phyloP scores from a whole-genome alignment of 2,113 vertebrate species.

The Eulemur macaco region DNA sequence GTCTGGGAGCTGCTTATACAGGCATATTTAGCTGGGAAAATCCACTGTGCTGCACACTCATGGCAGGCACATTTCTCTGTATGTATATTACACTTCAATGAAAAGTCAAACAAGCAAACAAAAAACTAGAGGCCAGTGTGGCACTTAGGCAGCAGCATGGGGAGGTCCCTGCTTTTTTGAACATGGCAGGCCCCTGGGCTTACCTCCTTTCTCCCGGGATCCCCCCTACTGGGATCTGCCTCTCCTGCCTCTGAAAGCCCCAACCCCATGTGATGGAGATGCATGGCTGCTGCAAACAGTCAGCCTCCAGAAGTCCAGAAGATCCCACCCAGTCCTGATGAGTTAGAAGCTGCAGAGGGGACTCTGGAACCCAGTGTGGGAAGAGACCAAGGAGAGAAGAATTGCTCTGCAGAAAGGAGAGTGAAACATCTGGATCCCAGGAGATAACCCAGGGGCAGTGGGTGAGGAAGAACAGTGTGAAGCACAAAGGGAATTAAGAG shows the following conservation, averaged over 20 bases:
- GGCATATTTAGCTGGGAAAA: neutral
- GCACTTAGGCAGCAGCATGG: neutral
- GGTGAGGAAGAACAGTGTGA: neutral
- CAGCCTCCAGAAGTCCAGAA: neutral
- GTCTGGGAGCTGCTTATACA: neutral
- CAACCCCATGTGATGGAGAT: neutral
- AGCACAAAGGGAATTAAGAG: neutral
- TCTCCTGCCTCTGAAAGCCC: neutral
- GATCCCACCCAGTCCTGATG: neutral
- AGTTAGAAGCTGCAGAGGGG: neutral
- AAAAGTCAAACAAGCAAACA: neutral
- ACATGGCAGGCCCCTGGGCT: neutral
- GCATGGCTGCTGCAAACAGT: fast-evolving
- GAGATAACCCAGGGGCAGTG: neutral
- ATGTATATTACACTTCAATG: neutral
- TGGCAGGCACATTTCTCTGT: neutral
- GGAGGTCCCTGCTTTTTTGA: neutral
- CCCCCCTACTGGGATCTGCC: neutral
- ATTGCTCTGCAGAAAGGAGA: neutral
- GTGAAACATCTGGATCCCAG: neutral
- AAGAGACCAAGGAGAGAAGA: neutral
- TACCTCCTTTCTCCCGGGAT: neutral
- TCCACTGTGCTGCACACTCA: neutral
- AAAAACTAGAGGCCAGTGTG: neutral
- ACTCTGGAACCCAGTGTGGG: neutral